Base-by-base conservation (phyloP, 2,888 invertebrate genomes). In the Craniophora ligustri region DNA sequence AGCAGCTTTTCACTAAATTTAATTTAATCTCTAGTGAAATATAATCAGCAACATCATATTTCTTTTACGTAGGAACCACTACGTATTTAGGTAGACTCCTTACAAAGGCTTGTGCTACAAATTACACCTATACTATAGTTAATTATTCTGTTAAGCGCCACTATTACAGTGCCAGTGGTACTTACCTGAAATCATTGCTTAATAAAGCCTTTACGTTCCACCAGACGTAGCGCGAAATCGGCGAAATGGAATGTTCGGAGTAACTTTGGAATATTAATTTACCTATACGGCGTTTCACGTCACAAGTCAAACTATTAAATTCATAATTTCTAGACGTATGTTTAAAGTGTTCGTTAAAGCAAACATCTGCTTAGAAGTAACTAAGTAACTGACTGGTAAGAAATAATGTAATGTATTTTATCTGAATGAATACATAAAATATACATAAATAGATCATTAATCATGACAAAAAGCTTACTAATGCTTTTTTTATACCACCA, bases 71-170 rank as follows among this genome's bases (percentile, higher is more conserved):
- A n/a, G 4, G 26, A 0, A n/a, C 4, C n/a, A 26, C n/a, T 26
- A n/a, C 26, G 10, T 23, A 23, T 23, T 10, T 23, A 3, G 10
- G 23, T 23, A 3, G 10, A 10, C 23, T 10, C 3, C 10, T 10
- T 23, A 26, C n/a, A 26, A 26, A n/a, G n/a, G 4, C n/a, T 10
- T 26, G 26, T 26, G n/a, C 3, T 13, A 19, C 13, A 36, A 31
- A 40, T 5, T 4, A 26, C 14, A 26, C 14, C 11, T 34, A n/a
- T 26, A 15, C 23, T 34, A 42, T 48, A 39, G 26, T 28, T 31
- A 56, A 19, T 48, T 18, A 39, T 13, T 28, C 13, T 10, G 48
- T 40, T 44, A 2, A 23, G 10, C 34, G 7, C 15, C 11, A 11
- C 16, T 5, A 10, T 32, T 3, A 23, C 18, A 38, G 28, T 23